Evolutionary conservation across 2,888 invertebrate species (phyloP), one percentile per base, ranked within the genome.

Genomic region (Masnerella sp.): DNA sequence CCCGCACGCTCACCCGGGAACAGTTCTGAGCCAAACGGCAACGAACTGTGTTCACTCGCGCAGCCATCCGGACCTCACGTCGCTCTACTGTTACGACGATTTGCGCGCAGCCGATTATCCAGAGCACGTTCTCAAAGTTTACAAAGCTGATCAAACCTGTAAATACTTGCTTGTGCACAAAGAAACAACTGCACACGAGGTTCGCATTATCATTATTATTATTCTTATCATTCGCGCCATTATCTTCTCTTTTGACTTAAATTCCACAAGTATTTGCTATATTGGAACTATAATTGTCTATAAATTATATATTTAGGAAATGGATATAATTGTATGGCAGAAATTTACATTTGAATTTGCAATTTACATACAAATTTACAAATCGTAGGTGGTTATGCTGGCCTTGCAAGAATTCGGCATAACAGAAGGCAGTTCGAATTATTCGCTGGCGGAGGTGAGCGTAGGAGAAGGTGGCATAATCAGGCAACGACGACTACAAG

Each of bases 151-250:
- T 89, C 99, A 99, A 89, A 96, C 96, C 34, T 99, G 96, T 91
- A 98, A 99, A 89, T 99, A 97, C 89, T 91, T 99, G 77, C 91
- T 97, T 75, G 96, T 99, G 67, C 96, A 98, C 87, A 98, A 98
- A 89, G 97, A 95, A 86, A 95, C 95, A 18, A 95, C 94, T 30
- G 94, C 94, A 5, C 93, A 95, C 83, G 94, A 95, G 88, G 85
- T 84, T 64, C 15, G 59, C 54, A 52, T 4, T 68, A 9, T 47
- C 30, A n/a, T 14, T 47, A 9, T 14, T 7, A 22, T 22, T 22
- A 22, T 5, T 22, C 7, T n/a, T n/a, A n/a, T n/a, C n/a, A n/a
- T n/a, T n/a, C n/a, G n/a, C n/a, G n/a, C n/a, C n/a, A n/a, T n/a
- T n/a, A n/a, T n/a, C n/a, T n/a, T n/a, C n/a, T n/a, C n/a, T n/a